Percentiles rank a stretch among this genome's conserved stretches.
Conservation (phyloP, 2,888 invertebrate genomes). For the Orgyia antiqua region DNA sequence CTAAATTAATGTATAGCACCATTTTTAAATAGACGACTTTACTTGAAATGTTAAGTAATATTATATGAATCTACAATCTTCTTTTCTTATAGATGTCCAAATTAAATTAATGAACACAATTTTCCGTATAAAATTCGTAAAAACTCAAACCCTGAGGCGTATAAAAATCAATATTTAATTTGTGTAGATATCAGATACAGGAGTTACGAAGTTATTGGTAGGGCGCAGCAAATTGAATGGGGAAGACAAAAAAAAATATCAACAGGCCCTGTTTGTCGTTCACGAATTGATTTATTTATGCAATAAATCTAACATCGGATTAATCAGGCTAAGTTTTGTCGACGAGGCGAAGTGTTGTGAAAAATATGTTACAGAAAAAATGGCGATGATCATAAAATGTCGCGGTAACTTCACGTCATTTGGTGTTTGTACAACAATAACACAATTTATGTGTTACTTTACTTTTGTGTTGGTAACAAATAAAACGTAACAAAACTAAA, state of each 20-base stretch:
- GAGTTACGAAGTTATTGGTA: constrained; percentile 33
- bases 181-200: constrained; percentile 24
- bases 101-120: constrained; percentile 24
- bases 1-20: too few relatives aligned
- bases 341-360: constrained; percentile 46
- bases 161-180: constrained; percentile 36
- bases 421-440: constrained; percentile 8
- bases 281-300: constrained; percentile 64
- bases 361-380: constrained; percentile 29
- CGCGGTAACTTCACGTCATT: constrained; percentile 13
- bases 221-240: constrained; percentile 34
- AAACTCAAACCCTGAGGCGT: constrained; percentile 14
- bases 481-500: neutral
- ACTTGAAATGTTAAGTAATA: too few relatives aligned
- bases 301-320: constrained; percentile 67
- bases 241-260: constrained; percentile 43
- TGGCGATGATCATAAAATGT: constrained; percentile 18
- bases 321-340: constrained; percentile 66
- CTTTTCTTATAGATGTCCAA: too few relatives aligned
- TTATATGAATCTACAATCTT: too few relatives aligned
- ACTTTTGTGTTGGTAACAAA: constrained; percentile 2
- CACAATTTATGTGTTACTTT: constrained; percentile 5
- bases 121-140: constrained; percentile 20
- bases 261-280: constrained; percentile 50
- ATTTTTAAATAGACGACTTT: too few relatives aligned